Evolutionary conservation across 2,888 invertebrate genomes (phyloP), one percentile per base, ranked within the genome.

Genomic region (Teinopalpus imperialis): DNA sequence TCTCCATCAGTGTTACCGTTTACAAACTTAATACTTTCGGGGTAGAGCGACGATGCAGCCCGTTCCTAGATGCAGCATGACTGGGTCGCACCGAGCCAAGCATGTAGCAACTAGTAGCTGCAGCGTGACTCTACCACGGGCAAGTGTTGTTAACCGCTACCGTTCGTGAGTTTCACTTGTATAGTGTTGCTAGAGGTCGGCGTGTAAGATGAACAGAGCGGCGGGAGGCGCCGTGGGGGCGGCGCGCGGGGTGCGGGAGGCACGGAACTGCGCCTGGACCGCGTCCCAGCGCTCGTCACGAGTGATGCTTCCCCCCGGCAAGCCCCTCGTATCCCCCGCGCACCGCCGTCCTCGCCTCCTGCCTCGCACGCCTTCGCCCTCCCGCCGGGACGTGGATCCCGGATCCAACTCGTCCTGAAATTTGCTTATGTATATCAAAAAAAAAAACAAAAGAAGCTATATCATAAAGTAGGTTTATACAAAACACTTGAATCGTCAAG

Each of bases 251-350:
- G 41, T 29, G 39, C 46, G 58, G 53, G 62, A 48, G 57, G 73
- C 66, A n/a, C 66, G 69, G 48, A 82, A 49, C 75, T 82, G 81
- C 52, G 77, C 77, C 51, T 76, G 78, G 70, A 81, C 82, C 21
- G 81, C 83, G 61, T 69, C 76, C 82, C 81, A 82, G 41, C 69
- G 78, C 36, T 69, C 61, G 57, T 71, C 70, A 10, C 74, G 66
- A 49, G 51, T 8, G 23, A 40, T 59, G 12, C 65, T 63, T 48
- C 46, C 46, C 34, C 32, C 10, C 21, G 12, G 13, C 27, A 39
- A 31, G 29, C 45, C 32, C 36, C 13, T 9, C 12, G 10, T 14
- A 21, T 37, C 37, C 29, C 42, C 35, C 43, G 20, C 26, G 9
- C 10, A 26, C n/a, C 29, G 24, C 37, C 26, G 7, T 13, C 7